These are phyloP conservation scores for Teleogryllus oceanicus DNA, from an alignment of 2,888 invertebrate species.

Conservation along the genomic window DNA sequence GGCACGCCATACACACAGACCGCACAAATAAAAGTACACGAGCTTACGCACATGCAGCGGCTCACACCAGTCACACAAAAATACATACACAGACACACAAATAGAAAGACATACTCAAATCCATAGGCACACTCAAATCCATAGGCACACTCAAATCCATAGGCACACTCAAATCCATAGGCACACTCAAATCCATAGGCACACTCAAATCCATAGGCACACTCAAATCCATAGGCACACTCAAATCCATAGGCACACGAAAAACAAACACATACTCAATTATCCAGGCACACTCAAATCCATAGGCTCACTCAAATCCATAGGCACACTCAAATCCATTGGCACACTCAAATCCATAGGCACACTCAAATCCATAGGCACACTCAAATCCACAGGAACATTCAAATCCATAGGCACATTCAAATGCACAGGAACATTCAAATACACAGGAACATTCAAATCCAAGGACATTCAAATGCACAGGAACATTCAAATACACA, in stretches of 20 bases:
- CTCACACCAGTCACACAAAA: neutral
- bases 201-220: neutral
- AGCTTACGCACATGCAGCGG: neutral
- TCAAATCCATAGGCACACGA: neutral
- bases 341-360: too few relatives aligned
- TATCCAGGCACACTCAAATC: neutral
- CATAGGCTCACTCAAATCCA: neutral
- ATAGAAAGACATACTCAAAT: neutral
- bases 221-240: neutral
- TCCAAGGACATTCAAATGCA: too few relatives aligned
- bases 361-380: neutral
- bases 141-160: neutral
- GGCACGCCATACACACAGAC: neutral
- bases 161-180: neutral
- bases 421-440: neutral
- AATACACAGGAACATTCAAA: neutral
- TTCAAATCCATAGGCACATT: neutral
- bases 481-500: too few relatives aligned
- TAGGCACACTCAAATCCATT: too few relatives aligned
- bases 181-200: neutral
- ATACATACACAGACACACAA: neutral
- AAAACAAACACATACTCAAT: neutral
- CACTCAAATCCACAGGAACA: neutral
- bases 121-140: neutral
- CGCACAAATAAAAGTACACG: too few relatives aligned